Conservation (phyloP, 1,140 invertebrate genomes). For the Zeugodacus cucurbitae region DNA sequence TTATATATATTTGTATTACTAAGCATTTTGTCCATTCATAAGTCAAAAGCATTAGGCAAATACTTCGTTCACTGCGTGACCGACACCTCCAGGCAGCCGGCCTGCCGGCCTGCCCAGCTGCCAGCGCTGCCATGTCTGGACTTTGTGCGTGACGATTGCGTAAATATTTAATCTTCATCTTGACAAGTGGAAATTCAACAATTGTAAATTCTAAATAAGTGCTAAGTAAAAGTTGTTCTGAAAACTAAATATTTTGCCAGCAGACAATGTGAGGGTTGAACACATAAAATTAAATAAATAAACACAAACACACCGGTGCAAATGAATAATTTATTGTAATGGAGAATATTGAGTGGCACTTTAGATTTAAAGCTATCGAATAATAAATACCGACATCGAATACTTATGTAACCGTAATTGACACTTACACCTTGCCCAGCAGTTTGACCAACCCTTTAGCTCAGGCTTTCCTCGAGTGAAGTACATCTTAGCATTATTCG, state of each 20-base stretch:
- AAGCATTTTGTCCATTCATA: background rate
- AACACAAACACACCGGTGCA: no score
- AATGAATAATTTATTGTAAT: no score
- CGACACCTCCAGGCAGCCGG: background rate
- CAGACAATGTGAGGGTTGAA: background rate
- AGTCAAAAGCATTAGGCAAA: conserved; percentile 12
- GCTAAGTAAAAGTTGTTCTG: background rate
- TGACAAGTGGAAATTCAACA: background rate
- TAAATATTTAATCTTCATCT: conserved; percentile 17
- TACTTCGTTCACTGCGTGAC: background rate
- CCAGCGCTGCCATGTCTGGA: background rate
- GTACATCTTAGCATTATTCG: no score
- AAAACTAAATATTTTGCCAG: background rate
- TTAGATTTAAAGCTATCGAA: no score
- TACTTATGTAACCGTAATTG: no score
- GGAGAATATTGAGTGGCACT: no score
- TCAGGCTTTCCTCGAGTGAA: no score
- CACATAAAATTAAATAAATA: no score
- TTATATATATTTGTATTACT: background rate
- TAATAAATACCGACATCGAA: no score
- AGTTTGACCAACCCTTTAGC: no score
- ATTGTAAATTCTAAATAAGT: background rate
- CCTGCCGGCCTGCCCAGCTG: background rate
- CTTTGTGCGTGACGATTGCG: background rate
- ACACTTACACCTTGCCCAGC: no score